Evolutionary conservation across 2,888 invertebrate species (phyloP), one percentile per base, ranked within the genome.

Genomic region (Drosophila trichaetosa): DNA sequence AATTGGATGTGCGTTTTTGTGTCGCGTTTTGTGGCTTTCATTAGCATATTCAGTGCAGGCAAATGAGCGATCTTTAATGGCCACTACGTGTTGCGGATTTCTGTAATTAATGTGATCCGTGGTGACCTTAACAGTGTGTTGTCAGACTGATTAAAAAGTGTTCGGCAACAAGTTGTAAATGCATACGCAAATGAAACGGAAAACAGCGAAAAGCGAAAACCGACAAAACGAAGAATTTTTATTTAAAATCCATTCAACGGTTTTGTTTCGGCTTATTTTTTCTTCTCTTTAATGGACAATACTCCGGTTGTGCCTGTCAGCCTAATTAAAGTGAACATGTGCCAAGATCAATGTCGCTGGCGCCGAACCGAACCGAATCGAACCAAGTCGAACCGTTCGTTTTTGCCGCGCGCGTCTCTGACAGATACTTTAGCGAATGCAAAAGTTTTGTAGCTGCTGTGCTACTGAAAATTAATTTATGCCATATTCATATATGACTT

Each of bases 261-360:
- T 58, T 40, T 68, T n/a, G 53, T 56, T 29, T 29, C 38, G 29
- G 24, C 1, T 24, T 46, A 8, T 46, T 21, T 46, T 4, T 21
- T 13, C 0, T 87, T 77, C 83, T 89, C 7, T 18, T 18, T 69
- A 89, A 80, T 85, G 84, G 83, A 69, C 60, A 29, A 57, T 61
- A 42, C 63, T 46, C 21, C 64, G 52, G 54, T 58, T 68, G 52
- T 48, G 66, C 48, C 73, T 83, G 81, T 82, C 73, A 82, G 82
- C 69, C 90, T 90, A 87, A 87, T 87, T 90, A 87, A 87, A 83
- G 87, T 64, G 77, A 90, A 87, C 87, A 90, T 90, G 87, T 89
- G 86, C 82, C 86, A 87, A 89, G 87, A 89, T 90, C 87, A 87
- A 90, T 89, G 87, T 89, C 84, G 82, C 60, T 79, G 89, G 89